These are phyloP conservation scores for Merops nubicus DNA, from an alignment of 2,113 vertebrate species.

Conservation along the genomic window DNA sequence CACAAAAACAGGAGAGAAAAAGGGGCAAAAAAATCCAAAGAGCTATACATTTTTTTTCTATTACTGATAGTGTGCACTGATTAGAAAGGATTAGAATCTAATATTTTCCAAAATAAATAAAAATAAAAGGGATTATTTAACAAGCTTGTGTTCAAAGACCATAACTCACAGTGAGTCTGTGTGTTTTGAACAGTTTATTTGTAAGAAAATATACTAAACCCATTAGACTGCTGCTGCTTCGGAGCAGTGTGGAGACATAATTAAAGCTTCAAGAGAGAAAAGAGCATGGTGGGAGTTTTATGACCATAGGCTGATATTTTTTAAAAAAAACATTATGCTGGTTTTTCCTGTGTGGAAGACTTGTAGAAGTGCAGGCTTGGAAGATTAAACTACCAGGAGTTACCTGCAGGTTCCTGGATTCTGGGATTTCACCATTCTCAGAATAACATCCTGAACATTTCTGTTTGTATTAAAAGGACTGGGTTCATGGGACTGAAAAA, in stretches of 20 bases:
- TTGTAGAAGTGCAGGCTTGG: not conserved
- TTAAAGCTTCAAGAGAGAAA: not conserved
- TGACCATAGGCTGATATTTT: not conserved
- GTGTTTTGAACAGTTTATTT: not conserved
- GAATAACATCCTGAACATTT: not conserved
- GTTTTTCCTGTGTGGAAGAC: not conserved
- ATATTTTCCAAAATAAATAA: conserved; percentile 15
- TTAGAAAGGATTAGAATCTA: not conserved
- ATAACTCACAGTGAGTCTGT: not conserved
- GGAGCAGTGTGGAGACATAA: not conserved
- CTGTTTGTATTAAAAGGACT: not conserved
- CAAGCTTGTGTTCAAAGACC: not conserved
- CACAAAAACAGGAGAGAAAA: not conserved
- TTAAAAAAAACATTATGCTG: not conserved
- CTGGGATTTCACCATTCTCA: not conserved
- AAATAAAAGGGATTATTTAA: not conserved
- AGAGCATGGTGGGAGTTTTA: not conserved
- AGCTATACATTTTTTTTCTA: not conserved
- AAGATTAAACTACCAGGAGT: not conserved
- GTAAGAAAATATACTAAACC: not conserved
- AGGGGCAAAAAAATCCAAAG: not conserved
- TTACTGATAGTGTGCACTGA: not conserved
- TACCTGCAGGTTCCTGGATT: not conserved
- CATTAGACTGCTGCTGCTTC: not conserved
- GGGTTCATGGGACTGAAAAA: not conserved